Evolutionary conservation across 2,797 vertebrate genomes (phyloP).

Genomic region (Rhincodon typus): DNA sequence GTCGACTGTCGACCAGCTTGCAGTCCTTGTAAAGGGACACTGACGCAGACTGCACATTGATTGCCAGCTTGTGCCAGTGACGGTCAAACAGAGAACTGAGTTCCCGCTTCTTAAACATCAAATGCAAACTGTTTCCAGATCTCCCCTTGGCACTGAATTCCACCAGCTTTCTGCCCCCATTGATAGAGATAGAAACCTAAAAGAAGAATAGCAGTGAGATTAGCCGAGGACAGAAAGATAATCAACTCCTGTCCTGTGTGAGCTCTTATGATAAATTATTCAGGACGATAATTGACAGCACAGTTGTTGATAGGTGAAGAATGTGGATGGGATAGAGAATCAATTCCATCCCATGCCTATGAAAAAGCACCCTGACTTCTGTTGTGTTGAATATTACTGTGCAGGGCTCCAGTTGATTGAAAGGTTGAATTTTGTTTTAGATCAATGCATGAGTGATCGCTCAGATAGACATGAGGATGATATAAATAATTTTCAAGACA

Average conservation of each 20-base stretch:
- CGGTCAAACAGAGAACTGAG: slow-evolving; percentile 85
- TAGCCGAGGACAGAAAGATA: background rate
- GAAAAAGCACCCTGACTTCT: background rate
- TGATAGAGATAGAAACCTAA: slow-evolving; percentile 78
- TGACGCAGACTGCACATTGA: slow-evolving; percentile 68
- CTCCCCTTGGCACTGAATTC: slow-evolving; percentile 72
- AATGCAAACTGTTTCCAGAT: slow-evolving; percentile 66
- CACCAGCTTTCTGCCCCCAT: slow-evolving; percentile 77
- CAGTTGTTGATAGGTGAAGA: background rate
- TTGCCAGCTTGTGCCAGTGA: slow-evolving; percentile 89
- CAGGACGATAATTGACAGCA: background rate
- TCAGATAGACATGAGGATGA: background rate
- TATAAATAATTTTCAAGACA: background rate
- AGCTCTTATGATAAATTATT: background rate
- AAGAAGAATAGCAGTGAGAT: slow-evolving; percentile 39
- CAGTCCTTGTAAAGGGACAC: slow-evolving; percentile 87
- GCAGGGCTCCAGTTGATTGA: background rate
- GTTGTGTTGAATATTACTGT: background rate
- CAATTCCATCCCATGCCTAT: background rate
- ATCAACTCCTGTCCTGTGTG: background rate
- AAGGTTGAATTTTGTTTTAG: background rate
- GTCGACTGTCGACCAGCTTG: slow-evolving; percentile 74
- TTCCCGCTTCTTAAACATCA: slow-evolving; percentile 82
- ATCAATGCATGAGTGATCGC: background rate
- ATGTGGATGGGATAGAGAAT: background rate